phyloP scores from a whole-genome alignment of 2,797 vertebrate genomes.

The Aphelocoma californica region DNA sequence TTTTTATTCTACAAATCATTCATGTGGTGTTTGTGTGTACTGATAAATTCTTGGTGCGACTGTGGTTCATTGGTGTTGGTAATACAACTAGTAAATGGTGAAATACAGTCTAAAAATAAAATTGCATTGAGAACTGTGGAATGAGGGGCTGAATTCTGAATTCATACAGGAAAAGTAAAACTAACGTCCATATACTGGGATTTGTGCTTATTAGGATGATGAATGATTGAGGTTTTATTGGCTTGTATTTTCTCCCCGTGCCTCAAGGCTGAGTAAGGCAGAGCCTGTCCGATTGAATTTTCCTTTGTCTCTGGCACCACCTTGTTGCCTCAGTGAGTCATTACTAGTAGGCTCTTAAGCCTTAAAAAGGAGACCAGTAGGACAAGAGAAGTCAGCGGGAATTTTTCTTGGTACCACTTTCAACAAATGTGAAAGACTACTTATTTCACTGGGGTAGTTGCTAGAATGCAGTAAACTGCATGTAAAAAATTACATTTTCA shows the following conservation, averaged over 20 bases:
- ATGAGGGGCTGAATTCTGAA: background rate
- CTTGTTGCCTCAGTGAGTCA: conserved; percentile 35
- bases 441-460: background rate
- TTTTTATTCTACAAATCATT: background rate
- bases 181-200: rapidly evolving
- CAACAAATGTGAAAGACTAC: background rate
- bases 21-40: background rate
- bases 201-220: background rate
- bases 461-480: background rate
- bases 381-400: background rate
- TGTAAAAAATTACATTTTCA: background rate
- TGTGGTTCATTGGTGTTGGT: background rate
- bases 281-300: background rate
- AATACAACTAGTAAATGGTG: background rate
- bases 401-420: background rate
- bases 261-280: background rate
- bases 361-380: background rate
- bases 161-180: background rate
- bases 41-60: background rate
- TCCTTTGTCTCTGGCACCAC: conserved; percentile 61
- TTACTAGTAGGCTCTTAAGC: background rate
- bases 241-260: background rate
- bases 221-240: background rate
- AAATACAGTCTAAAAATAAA: background rate
- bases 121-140: background rate